Percentiles rank a stretch among this genome's conserved stretches.
Evolutionary conservation across 1,140 invertebrate genomes (phyloP).

Genomic region (Ceratina calcarata): DNA sequence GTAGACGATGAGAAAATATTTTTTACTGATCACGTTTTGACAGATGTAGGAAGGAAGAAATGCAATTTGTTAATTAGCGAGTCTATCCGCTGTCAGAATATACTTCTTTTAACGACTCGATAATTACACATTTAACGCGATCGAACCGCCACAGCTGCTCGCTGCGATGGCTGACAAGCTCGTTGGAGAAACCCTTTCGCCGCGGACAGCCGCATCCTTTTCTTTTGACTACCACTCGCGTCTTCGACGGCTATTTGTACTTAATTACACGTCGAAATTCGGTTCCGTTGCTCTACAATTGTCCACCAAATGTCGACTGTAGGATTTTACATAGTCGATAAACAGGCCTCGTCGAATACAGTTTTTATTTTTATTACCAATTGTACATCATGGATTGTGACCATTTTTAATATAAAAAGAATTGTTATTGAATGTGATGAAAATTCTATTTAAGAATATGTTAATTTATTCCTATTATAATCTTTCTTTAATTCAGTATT

Average conservation of each 20-base stretch:
- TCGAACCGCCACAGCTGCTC: slow-evolving; percentile 57
- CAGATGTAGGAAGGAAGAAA: slow-evolving; percentile 16
- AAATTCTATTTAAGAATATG: too few relatives aligned
- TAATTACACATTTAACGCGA: slow-evolving; percentile 68
- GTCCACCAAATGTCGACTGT: too few relatives aligned
- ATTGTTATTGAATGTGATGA: too few relatives aligned
- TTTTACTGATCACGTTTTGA: slow-evolving; percentile 45
- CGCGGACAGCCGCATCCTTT: slow-evolving; percentile 25
- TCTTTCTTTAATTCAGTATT: too few relatives aligned
- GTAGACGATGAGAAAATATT: slow-evolving; percentile 7
- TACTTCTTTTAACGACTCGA: slow-evolving; percentile 55
- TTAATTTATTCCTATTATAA: too few relatives aligned
- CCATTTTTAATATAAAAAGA: too few relatives aligned
- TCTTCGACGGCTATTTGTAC: slow-evolving; percentile 5
- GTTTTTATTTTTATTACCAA: too few relatives aligned
- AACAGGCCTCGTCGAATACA: too few relatives aligned
- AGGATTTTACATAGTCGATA: too few relatives aligned
- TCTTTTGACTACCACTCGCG: not conserved
- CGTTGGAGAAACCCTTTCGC: slow-evolving; percentile 55
- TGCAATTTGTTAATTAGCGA: slow-evolving; percentile 62
- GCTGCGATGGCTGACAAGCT: slow-evolving; percentile 45
- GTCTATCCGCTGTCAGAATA: slow-evolving; percentile 54
- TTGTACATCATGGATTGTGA: too few relatives aligned
- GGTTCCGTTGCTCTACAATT: too few relatives aligned
- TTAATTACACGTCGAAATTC: slow-evolving; percentile 8